A percentile compares a stretch with the other conserved stretches of the same genome.
These are phyloP conservation scores for Scaptomyza cyrtandrae DNA, from an alignment of 2,888 invertebrate genomes.

Conservation along the genomic window DNA sequence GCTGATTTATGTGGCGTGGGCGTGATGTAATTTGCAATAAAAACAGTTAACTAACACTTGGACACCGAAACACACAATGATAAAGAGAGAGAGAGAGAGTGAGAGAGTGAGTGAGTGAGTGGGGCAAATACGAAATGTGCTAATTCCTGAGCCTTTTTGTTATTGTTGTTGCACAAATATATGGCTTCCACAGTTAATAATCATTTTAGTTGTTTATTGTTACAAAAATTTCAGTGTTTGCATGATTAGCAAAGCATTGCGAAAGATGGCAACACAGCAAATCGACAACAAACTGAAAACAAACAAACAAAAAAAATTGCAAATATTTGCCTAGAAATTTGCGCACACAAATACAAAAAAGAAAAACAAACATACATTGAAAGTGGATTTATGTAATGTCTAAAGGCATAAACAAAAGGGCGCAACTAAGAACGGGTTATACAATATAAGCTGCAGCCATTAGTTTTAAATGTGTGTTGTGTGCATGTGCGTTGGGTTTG, in stretches of 20 bases:
- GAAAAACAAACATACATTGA: slow-evolving; percentile 19
- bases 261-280: slow-evolving; percentile 35
- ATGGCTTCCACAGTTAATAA: slow-evolving; percentile 60
- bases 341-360: slow-evolving; percentile 8
- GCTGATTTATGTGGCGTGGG: slow-evolving; percentile 59
- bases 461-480: not conserved
- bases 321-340: slow-evolving; percentile 52
- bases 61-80: slow-evolving; percentile 1
- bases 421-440: slow-evolving; percentile 32
- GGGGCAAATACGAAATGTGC: slow-evolving; percentile 54
- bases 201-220: slow-evolving; percentile 73
- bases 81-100: not conserved
- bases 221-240: slow-evolving; percentile 53
- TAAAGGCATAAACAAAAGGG: slow-evolving; percentile 36
- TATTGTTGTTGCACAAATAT: slow-evolving; percentile 22
- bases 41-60: slow-evolving; percentile 73
- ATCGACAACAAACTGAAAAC: slow-evolving; percentile 14
- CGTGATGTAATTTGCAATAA: slow-evolving; percentile 78
- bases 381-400: slow-evolving; percentile 56
- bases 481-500: slow-evolving; percentile 3
- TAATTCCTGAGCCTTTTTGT: slow-evolving; percentile 53
- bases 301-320: slow-evolving; percentile 17
- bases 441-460: slow-evolving; percentile 37
- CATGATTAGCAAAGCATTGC: slow-evolving; percentile 44
- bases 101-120: not conserved